phyloP scores from a whole-genome alignment of 2,113 vertebrate genomes.

The Pelecanoides urinatrix region DNA sequence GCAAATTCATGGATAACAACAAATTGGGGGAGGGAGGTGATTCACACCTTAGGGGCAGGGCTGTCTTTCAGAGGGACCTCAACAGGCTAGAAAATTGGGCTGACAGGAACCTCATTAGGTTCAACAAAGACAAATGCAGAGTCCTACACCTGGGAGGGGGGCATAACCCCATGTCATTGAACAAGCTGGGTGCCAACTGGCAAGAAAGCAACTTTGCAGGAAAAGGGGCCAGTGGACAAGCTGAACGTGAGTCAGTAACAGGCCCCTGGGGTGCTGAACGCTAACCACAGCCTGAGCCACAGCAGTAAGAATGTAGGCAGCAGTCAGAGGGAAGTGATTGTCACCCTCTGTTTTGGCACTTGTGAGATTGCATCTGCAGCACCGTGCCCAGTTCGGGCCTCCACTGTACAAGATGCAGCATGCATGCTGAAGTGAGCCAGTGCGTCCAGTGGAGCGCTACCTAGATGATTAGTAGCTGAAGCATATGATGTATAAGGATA shows the following conservation, averaged over 20 bases:
- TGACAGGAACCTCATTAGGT: not conserved
- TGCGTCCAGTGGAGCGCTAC: not conserved
- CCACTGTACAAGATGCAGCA: not conserved
- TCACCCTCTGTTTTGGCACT: not conserved
- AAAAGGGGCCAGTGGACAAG: not conserved
- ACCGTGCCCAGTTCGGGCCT: not conserved
- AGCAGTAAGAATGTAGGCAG: not conserved
- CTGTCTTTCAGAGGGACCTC: not conserved
- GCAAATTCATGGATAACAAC: not conserved
- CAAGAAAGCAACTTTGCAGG: not conserved
- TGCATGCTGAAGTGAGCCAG: not conserved
- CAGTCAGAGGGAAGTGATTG: not conserved
- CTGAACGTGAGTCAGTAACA: not conserved
- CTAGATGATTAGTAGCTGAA: not conserved
- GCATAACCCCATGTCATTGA: not conserved
- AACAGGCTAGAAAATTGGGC: not conserved
- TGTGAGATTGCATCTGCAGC: not conserved
- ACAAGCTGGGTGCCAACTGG: not conserved
- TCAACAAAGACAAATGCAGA: not conserved
- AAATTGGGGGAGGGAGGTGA: not conserved
- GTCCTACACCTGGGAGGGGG: not conserved
- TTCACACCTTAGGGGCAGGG: not conserved
- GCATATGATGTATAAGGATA: too few species aligned
- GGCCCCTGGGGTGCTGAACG: not conserved
- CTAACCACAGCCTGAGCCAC: not conserved